Conservation (phyloP, 2,113 vertebrate genomes). For the Tauraco erythrolophus region DNA sequence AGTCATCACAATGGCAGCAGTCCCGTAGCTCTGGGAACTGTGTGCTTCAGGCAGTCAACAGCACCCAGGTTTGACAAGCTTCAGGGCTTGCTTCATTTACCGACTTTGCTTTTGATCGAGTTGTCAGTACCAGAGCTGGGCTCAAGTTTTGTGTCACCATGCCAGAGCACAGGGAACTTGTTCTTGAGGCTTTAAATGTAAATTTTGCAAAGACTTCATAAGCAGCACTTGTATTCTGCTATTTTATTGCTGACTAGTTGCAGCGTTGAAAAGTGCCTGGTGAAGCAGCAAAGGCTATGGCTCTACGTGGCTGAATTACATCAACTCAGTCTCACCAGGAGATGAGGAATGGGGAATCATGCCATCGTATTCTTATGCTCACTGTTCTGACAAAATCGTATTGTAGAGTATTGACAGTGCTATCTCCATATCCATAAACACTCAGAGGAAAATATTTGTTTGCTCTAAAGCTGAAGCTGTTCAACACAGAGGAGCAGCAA, state of each 20-base stretch:
- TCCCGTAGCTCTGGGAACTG: rapidly evolving
- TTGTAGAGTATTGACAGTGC: not conserved
- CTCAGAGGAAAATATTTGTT: not conserved
- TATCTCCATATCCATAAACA: not conserved
- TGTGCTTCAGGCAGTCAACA: not conserved
- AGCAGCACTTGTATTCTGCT: not conserved
- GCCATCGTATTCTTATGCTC: not conserved
- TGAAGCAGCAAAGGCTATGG: not conserved
- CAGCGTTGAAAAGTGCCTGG: not conserved
- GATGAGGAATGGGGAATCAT: not conserved
- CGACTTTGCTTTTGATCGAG: not conserved
- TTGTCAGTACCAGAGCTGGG: not conserved
- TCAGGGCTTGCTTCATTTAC: not conserved
- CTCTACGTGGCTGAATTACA: not conserved
- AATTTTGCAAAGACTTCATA: not conserved
- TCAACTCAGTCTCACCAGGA: not conserved
- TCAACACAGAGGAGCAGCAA: not conserved
- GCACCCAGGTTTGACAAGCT: not conserved
- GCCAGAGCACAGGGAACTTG: not conserved
- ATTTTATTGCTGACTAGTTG: not conserved
- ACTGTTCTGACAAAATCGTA: not conserved
- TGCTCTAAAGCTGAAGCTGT: not conserved
- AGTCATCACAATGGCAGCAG: not conserved
- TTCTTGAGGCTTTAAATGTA: not conserved
- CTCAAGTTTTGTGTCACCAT: not conserved